Evolutionary conservation across 2,888 invertebrate species (phyloP).

Genomic region (Epirrhoe alternata): DNA sequence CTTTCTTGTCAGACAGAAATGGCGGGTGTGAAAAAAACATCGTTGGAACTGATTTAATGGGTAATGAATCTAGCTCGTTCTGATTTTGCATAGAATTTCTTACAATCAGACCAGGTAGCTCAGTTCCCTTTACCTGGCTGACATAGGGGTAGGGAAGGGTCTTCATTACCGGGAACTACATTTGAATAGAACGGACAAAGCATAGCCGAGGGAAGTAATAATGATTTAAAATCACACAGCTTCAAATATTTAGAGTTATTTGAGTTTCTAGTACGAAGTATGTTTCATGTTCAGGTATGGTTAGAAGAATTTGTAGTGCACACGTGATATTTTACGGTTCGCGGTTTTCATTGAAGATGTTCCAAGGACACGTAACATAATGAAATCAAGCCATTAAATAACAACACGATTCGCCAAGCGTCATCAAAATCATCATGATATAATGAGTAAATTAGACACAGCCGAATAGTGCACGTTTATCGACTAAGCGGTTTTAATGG

Average conservation of each 20-base stretch:
- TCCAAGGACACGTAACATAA: conserved; percentile 64
- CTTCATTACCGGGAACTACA: conserved; percentile 69
- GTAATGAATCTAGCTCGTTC: conserved; percentile 56
- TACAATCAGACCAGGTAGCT: conserved; percentile 79
- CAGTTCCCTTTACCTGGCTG: conserved; percentile 73
- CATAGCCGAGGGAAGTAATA: conserved; percentile 47
- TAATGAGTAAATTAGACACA: conserved; percentile 18
- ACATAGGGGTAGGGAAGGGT: conserved; percentile 69
- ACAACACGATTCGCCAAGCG: conserved; percentile 48
- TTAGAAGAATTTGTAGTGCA: conserved; percentile 45
- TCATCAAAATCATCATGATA: conserved; percentile 18
- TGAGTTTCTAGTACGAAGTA: conserved; percentile 19
- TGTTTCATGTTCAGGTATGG: conserved; percentile 26
- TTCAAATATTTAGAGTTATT: conserved; percentile 18
- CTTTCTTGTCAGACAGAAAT: conserved; percentile 63
- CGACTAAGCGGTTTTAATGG: conserved; percentile 27
- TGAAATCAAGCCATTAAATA: conserved; percentile 55
- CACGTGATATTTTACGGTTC: conserved; percentile 69
- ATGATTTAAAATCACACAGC: conserved; percentile 40
- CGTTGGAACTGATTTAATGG: conserved; percentile 37
- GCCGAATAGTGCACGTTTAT: conserved; percentile 10
- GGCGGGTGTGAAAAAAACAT: conserved; percentile 48
- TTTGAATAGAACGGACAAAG: conserved; percentile 73
- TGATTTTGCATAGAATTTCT: conserved; percentile 56
- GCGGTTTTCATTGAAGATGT: conserved; percentile 66